Percentiles rank a stretch among this genome's conserved stretches.
Conservation (phyloP, 2,888 invertebrate species). For the Temnothorax rugatulus region DNA sequence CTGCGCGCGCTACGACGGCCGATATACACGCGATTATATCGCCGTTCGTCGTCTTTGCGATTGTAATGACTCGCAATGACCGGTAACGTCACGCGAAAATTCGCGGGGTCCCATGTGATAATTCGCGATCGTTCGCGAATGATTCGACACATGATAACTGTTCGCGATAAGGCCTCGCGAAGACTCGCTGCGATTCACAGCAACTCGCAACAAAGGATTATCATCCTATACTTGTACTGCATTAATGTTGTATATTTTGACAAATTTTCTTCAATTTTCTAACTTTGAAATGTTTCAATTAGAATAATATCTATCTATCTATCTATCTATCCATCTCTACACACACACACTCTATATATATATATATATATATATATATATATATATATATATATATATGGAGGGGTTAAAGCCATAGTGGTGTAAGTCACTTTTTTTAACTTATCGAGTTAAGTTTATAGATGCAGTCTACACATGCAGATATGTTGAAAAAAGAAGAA, state of each 20-base stretch:
- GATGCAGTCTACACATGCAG: no score
- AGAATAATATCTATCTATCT: neutral
- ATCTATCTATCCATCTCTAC: no score
- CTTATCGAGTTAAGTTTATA: no score
- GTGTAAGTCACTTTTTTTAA: no score
- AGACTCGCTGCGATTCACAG: neutral
- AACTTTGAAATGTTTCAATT: neutral
- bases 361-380: no score
- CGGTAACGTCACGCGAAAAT: conserved; percentile 56
- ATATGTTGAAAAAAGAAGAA: no score
- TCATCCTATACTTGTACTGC: neutral
- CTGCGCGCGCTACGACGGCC: conserved; percentile 27
- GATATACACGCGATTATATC: conserved; percentile 38
- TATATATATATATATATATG: no score
- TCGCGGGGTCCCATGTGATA: neutral
- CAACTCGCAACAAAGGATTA: neutral
- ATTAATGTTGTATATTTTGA: neutral
- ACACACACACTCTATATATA: no score
- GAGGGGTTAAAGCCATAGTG: no score
- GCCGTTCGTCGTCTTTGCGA: conserved; percentile 25
- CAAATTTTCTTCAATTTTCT: neutral
- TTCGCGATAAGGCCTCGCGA: neutral
- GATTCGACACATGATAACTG: neutral
- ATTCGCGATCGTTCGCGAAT: neutral
- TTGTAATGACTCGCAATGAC: conserved; percentile 50